phyloP scores from a whole-genome alignment of 1,140 invertebrate species.

The Himalopsyche phryganea region DNA sequence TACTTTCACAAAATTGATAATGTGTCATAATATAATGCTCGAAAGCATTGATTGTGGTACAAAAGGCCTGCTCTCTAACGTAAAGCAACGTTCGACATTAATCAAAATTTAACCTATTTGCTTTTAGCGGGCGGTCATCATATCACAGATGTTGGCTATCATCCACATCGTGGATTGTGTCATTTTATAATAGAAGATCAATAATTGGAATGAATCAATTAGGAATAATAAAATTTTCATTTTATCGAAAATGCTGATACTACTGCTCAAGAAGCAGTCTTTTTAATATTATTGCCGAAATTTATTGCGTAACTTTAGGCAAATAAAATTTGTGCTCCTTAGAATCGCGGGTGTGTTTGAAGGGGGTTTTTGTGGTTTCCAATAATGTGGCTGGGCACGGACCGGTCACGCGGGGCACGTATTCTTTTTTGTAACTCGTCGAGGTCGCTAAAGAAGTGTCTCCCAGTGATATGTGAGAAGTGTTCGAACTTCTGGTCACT shows the following conservation, averaged over 20 bases:
- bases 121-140: conserved; percentile 14
- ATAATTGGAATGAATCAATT: conserved; percentile 17
- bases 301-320: conserved; percentile 48
- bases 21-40: no score
- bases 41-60: no score
- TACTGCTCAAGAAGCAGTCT: no score
- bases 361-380: conserved; percentile 67
- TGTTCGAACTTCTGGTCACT: conserved; percentile 59
- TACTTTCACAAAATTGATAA: no score
- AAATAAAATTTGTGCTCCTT: conserved; percentile 80
- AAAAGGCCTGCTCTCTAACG: no score
- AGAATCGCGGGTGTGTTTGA: conserved; percentile 77
- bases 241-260: not conserved
- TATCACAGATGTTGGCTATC: conserved; percentile 21
- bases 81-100: no score
- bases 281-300: not conserved
- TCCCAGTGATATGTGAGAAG: conserved; percentile 69
- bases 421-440: conserved; percentile 75
- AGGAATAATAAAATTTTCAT: conserved; percentile 12
- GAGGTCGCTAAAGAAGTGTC: conserved; percentile 53
- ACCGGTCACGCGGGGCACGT: conserved; percentile 62
- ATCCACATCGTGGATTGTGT: conserved; percentile 10
- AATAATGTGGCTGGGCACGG: conserved; percentile 76
- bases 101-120: conserved; percentile 9
- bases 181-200: conserved; percentile 1